These are phyloP conservation scores for Sciurus carolinensis DNA, from an alignment of 2,797 vertebrate species.

Conservation along the genomic window DNA sequence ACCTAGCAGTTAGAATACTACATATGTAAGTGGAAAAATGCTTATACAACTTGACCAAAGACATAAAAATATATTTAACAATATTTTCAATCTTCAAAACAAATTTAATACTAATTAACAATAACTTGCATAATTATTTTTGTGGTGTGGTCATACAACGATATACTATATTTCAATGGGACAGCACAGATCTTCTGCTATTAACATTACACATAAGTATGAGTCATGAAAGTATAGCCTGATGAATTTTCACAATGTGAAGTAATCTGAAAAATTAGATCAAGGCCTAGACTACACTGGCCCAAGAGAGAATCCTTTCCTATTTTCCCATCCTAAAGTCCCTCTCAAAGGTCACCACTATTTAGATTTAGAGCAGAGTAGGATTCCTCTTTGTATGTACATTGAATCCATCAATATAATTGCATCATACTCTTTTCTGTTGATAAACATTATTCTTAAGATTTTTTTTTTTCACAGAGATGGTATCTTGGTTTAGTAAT, in stretches of 20 bases:
- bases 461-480: neutral
- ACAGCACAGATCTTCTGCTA: neutral
- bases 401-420: neutral
- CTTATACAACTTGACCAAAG: neutral
- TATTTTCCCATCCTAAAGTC: neutral
- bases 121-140: neutral
- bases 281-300: neutral
- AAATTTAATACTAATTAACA: neutral
- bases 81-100: neutral
- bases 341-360: neutral
- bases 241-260: neutral
- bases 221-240: neutral
- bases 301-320: too few species aligned
- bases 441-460: neutral
- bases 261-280: neutral
- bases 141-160: neutral
- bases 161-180: neutral
- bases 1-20: neutral
- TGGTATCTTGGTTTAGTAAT: neutral
- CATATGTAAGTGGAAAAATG: neutral
- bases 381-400: neutral
- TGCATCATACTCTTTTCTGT: neutral
- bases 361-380: neutral
- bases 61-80: neutral
- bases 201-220: neutral